A percentile compares a stretch with the other conserved stretches of the same genome.
Conservation (phyloP, 2,888 invertebrate species). For the Geotrupes spiniger region DNA sequence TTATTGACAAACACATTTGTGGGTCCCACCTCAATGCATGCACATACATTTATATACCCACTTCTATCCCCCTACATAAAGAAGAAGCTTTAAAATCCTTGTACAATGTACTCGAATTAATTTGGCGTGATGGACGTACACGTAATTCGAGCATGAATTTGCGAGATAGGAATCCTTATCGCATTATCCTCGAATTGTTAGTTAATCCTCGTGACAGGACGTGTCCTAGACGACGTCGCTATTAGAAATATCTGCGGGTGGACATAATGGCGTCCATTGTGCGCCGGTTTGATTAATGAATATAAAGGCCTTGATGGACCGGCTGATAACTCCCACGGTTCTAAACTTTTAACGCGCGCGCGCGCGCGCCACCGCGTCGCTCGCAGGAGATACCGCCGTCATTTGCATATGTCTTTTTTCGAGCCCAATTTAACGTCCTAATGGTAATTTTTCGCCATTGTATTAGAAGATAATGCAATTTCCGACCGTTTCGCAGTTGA, state of each 20-base stretch:
- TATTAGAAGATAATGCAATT: constrained; percentile 24
- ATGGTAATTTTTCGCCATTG: constrained; percentile 31
- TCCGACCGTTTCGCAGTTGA: background rate
- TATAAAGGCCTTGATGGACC: constrained; percentile 33
- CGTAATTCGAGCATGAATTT: constrained; percentile 15
- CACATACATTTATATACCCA: too few relatives aligned
- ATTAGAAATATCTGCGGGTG: constrained; percentile 31
- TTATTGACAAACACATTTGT: too few relatives aligned
- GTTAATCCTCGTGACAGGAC: constrained; percentile 20
- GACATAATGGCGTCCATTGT: constrained; percentile 30
- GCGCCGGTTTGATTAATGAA: constrained; percentile 31
- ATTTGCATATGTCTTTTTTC: constrained; percentile 35
- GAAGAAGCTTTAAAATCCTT: too few relatives aligned
- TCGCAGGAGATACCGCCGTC: constrained; percentile 23
- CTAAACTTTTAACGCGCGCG: constrained; percentile 26
- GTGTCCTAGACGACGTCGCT: constrained; percentile 25
- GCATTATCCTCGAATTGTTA: constrained; percentile 18
- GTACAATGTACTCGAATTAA: constrained; percentile 8
- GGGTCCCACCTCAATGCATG: too few relatives aligned
- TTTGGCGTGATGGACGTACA: constrained; percentile 9
- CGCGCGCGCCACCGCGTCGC: constrained; percentile 19
- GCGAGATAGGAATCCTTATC: constrained; percentile 15
- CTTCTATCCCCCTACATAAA: too few relatives aligned
- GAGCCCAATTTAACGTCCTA: constrained; percentile 31
- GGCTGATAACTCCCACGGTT: constrained; percentile 30